These are phyloP conservation scores for Bedellia somnulentella DNA, from an alignment of 2,888 invertebrate genomes.

Conservation along the genomic window DNA sequence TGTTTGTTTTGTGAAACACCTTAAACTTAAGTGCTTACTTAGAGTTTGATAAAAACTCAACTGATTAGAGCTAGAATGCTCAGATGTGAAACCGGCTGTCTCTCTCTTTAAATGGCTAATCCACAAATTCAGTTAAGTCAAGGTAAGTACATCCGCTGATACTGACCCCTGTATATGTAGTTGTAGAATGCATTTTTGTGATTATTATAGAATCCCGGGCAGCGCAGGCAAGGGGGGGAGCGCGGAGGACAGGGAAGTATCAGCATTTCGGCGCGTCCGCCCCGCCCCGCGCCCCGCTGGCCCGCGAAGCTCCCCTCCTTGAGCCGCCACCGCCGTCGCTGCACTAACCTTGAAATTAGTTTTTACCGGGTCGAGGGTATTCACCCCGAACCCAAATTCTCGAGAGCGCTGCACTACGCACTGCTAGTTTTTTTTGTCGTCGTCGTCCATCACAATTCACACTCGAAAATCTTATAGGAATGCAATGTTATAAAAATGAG, in stretches of 20 bases:
- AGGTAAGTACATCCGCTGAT: too few species aligned
- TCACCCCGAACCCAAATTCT: conserved; percentile 59
- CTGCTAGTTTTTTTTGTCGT: conserved; percentile 21
- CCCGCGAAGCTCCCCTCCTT: conserved; percentile 15
- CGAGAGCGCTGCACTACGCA: conserved; percentile 42
- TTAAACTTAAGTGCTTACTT: too few species aligned
- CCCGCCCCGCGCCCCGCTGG: conserved; percentile 14
- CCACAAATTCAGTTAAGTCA: too few species aligned
- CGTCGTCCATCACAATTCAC: too few species aligned
- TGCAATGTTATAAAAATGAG: too few species aligned
- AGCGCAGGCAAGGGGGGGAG: not conserved
- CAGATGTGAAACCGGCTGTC: too few species aligned
- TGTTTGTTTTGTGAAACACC: too few species aligned
- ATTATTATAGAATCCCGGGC: conserved; percentile 3
- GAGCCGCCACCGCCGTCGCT: conserved; percentile 35
- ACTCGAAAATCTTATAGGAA: conserved; percentile 31
- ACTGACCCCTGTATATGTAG: too few species aligned
- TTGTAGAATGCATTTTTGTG: too few species aligned
- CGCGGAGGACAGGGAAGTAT: conserved; percentile 26
- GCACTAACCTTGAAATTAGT: conserved; percentile 60
- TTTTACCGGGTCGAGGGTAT: conserved; percentile 59
- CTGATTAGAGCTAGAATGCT: too few species aligned
- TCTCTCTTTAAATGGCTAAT: too few species aligned
- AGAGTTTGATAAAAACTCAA: too few species aligned
- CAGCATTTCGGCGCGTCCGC: conserved; percentile 54